Conservation (phyloP, 2,888 invertebrate species). For the Physocephala rufipes region DNA sequence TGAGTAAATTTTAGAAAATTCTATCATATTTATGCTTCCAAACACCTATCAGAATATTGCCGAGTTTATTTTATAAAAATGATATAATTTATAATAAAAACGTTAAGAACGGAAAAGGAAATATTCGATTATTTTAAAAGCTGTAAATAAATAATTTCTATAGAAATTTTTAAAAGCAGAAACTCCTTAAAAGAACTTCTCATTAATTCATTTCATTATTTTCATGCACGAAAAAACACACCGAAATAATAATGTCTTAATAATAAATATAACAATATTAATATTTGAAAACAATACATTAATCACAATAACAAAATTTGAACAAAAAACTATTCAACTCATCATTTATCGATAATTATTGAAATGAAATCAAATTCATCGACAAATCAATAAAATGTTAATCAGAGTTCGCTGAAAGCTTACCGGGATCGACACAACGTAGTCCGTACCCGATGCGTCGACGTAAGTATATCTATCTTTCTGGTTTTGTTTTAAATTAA, state of each 20-base stretch:
- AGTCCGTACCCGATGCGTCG: conserved; percentile 86
- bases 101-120: too few species aligned
- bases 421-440: conserved; percentile 84
- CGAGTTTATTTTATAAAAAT: too few species aligned
- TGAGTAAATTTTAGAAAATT: too few species aligned
- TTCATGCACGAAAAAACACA: conserved; percentile 45
- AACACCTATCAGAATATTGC: too few species aligned
- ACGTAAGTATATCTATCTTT: conserved; percentile 72
- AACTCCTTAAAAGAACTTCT: conserved; percentile 4
- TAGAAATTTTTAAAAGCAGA: not conserved
- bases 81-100: too few species aligned
- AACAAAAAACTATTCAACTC: conserved; percentile 32
- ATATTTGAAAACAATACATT: conserved; percentile 41
- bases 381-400: conserved; percentile 29
- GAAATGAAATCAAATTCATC: conserved; percentile 26
- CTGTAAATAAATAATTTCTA: not conserved
- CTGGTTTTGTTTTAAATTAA: conserved; percentile 9
- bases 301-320: conserved; percentile 37
- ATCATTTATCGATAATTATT: conserved; percentile 32
- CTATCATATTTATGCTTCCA: too few species aligned
- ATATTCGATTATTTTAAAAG: conserved; percentile 26
- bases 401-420: conserved; percentile 85
- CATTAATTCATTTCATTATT: conserved; percentile 48
- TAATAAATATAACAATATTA: conserved; percentile 42
- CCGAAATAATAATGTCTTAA: conserved; percentile 10